Evolutionary conservation across 2,888 invertebrate genomes (phyloP).

Genomic region (Hecatera dysodea): DNA sequence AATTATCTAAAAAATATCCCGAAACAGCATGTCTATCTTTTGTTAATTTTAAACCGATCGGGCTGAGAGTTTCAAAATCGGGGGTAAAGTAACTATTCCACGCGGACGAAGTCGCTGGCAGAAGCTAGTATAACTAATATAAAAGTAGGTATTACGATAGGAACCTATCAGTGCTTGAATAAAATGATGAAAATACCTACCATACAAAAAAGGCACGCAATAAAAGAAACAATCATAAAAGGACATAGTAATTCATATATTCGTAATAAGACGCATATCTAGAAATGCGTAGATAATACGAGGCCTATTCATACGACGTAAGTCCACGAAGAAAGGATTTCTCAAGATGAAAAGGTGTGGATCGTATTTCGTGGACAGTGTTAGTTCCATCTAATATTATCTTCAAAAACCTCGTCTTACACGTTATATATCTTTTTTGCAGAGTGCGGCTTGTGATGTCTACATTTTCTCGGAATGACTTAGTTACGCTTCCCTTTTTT

Average conservation of each 20-base stretch:
- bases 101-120: too few species aligned
- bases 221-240: slow-evolving; percentile 24
- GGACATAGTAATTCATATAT: slow-evolving; percentile 48
- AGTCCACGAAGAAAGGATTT: slow-evolving; percentile 50
- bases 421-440: slow-evolving; percentile 14
- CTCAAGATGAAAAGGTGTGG: slow-evolving; percentile 60
- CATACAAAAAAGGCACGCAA: slow-evolving; percentile 22
- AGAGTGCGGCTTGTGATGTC: slow-evolving; percentile 23
- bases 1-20: too few species aligned
- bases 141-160: too few species aligned
- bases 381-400: slow-evolving; percentile 39
- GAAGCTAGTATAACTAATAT: too few species aligned
- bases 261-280: slow-evolving; percentile 51
- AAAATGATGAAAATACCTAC: not conserved
- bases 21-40: too few species aligned
- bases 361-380: slow-evolving; percentile 45
- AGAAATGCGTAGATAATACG: slow-evolving; percentile 57
- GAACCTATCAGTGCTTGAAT: not conserved
- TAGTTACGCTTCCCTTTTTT: slow-evolving; percentile 33
- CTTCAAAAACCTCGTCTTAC: slow-evolving; percentile 42
- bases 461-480: slow-evolving; percentile 17
- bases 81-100: too few species aligned
- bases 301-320: slow-evolving; percentile 50
- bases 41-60: too few species aligned
- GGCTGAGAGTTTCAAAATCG: too few species aligned